Evolutionary conservation across 2,888 invertebrate species (phyloP).

Genomic region (Drosophila quasianomalipes): DNA sequence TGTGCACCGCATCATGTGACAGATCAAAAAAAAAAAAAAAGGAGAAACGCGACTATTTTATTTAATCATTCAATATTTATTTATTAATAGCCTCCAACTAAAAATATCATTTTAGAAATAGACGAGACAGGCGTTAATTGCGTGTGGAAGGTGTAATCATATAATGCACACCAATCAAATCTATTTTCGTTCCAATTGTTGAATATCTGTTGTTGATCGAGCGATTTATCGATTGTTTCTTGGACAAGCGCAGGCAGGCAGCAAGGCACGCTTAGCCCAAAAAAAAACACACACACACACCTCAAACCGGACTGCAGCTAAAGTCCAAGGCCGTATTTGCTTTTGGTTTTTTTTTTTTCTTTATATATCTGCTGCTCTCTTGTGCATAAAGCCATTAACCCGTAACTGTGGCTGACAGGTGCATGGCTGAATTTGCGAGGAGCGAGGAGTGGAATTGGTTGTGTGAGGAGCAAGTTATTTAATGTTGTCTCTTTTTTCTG

Average conservation of each 20-base stretch:
- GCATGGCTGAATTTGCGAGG: not conserved
- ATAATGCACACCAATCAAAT: constrained; percentile 28
- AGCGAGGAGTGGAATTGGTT: too few species aligned
- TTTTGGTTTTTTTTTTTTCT: not conserved
- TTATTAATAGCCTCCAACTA: not conserved
- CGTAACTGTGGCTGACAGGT: not conserved
- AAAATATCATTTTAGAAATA: constrained; percentile 52
- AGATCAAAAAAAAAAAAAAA: not conserved
- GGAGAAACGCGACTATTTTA: not conserved
- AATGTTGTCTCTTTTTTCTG: not conserved
- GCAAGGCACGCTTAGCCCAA: not conserved
- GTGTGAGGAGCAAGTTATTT: not conserved
- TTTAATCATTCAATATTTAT: not conserved
- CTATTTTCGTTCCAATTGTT: constrained; percentile 57
- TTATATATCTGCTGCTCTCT: not conserved
- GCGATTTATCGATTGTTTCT: constrained; percentile 3
- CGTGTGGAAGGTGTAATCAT: constrained; percentile 31
- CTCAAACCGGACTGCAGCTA: constrained; percentile 13
- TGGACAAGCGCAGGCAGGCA: not conserved
- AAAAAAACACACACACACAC: not conserved
- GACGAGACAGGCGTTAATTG: constrained; percentile 61
- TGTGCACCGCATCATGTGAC: constrained; percentile 42
- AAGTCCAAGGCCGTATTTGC: constrained; percentile 29
- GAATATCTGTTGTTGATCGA: not conserved
- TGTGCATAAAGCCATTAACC: constrained; percentile 6